Evolutionary conservation across 2,113 vertebrate genomes (phyloP).

Genomic region (Hippocampus barbouri): DNA sequence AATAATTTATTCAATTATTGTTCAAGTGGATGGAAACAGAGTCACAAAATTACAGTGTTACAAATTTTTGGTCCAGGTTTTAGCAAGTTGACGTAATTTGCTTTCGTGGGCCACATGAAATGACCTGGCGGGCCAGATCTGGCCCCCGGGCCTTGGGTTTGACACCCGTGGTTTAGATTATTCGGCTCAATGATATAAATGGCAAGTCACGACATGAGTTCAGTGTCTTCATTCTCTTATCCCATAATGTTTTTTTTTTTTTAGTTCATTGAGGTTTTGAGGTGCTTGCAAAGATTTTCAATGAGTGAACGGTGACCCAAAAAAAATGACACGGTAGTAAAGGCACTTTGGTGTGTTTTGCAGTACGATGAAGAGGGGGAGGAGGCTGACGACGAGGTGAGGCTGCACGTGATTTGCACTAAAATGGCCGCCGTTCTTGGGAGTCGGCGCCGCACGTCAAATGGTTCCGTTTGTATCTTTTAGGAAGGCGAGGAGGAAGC

Average conservation of each 20-base stretch:
- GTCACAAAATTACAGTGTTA: too few species aligned
- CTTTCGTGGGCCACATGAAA: too few species aligned
- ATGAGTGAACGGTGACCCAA: not conserved
- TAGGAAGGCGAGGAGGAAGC: slow-evolving; percentile 98
- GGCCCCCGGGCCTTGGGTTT: too few species aligned
- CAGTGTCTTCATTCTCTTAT: too few species aligned
- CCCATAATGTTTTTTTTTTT: not conserved
- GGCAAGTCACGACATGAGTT: too few species aligned
- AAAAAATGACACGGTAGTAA: slow-evolving; percentile 4
- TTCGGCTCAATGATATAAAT: too few species aligned
- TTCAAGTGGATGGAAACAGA: too few species aligned
- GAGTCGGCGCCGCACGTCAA: not conserved
- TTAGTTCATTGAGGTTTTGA: not conserved
- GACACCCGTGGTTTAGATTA: too few species aligned
- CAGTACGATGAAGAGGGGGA: slow-evolving; percentile 99
- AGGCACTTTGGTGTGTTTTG: slow-evolving; percentile 31
- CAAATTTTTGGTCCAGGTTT: too few species aligned
- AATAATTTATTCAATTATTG: too few species aligned
- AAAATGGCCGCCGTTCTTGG: not conserved
- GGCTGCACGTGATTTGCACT: not conserved
- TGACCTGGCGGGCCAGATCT: too few species aligned
- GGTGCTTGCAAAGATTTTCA: not conserved
- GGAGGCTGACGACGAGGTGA: slow-evolving; percentile 97
- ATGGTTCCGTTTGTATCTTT: slow-evolving; percentile 21
- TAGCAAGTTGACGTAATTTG: too few species aligned